phyloP scores from a whole-genome alignment of 2,797 vertebrate species.

The Acanthornis magna region DNA sequence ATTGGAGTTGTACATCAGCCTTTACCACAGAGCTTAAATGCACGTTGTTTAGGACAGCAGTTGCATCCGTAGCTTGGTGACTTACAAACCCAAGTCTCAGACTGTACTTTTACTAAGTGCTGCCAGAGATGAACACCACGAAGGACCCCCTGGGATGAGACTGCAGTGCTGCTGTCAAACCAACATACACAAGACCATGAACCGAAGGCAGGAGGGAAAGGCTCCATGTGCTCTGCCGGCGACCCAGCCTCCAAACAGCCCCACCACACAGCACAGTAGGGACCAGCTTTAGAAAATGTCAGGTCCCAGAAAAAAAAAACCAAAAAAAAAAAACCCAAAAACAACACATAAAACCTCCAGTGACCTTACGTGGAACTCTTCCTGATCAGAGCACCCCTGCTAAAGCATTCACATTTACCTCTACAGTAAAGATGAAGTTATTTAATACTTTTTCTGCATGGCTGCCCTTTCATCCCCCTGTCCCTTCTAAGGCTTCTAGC shows the following conservation, averaged over 20 bases:
- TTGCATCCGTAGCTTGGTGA: not conserved
- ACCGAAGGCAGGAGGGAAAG: not conserved
- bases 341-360: no score
- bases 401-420: not conserved
- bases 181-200: rapidly evolving
- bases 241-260: not conserved
- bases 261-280: not conserved
- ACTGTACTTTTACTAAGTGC: not conserved
- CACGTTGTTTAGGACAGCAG: not conserved
- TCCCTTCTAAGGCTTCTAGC: not conserved
- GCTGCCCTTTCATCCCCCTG: not conserved
- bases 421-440: not conserved
- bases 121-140: not conserved
- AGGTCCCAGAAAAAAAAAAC: not conserved
- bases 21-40: not conserved
- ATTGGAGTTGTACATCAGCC: not conserved
- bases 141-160: not conserved
- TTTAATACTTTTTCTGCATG: not conserved
- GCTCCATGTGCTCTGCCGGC: rapidly evolving
- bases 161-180: not conserved
- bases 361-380: not conserved
- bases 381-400: not conserved
- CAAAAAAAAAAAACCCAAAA: no score
- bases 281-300: not conserved
- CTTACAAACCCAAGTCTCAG: not conserved